Conservation (phyloP, 1,140 invertebrate genomes). For the Formica selysi region DNA sequence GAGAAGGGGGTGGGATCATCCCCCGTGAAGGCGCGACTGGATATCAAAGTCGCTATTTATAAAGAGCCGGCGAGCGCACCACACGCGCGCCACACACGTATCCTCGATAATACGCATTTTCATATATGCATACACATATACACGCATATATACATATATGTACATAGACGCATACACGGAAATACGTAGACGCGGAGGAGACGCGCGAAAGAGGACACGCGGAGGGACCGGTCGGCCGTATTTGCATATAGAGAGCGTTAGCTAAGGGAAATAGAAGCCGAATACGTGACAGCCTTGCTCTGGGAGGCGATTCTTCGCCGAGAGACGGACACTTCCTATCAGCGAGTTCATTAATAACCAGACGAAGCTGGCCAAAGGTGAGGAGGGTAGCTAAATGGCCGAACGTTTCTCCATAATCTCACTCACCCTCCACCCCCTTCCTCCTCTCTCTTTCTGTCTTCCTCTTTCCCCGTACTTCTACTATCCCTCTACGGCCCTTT, state of each 20-base stretch:
- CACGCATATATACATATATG: conserved; percentile 22
- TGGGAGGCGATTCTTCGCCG: conserved; percentile 81
- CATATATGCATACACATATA: conserved; percentile 70
- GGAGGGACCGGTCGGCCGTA: conserved; percentile 80
- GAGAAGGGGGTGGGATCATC: conserved; percentile 71
- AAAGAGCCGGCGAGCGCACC: conserved; percentile 76
- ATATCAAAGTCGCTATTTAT: conserved; percentile 86
- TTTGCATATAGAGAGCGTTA: conserved; percentile 87
- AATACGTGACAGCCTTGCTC: conserved; percentile 85
- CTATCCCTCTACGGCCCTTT: conserved; percentile 58
- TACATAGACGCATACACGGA: conserved; percentile 7
- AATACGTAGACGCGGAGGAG: conserved; percentile 43
- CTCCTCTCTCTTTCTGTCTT: conserved; percentile 13
- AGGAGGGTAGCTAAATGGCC: conserved; percentile 77
- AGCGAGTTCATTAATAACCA: conserved; percentile 83
- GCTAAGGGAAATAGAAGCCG: conserved; percentile 87
- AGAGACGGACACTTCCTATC: conserved; percentile 84
- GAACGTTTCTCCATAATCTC: conserved; percentile 73
- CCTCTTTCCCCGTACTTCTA: conserved; percentile 26
- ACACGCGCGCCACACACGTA: conserved; percentile 64
- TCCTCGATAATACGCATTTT: conserved; percentile 72
- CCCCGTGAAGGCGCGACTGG: conserved; percentile 79
- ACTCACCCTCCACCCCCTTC: conserved; percentile 19
- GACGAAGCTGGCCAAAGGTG: conserved; percentile 75
- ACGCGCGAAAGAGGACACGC: conserved; percentile 72